Evolutionary conservation across 2,888 invertebrate species (phyloP), one percentile per base, ranked within the genome.

Genomic region (Lithodes maja): DNA sequence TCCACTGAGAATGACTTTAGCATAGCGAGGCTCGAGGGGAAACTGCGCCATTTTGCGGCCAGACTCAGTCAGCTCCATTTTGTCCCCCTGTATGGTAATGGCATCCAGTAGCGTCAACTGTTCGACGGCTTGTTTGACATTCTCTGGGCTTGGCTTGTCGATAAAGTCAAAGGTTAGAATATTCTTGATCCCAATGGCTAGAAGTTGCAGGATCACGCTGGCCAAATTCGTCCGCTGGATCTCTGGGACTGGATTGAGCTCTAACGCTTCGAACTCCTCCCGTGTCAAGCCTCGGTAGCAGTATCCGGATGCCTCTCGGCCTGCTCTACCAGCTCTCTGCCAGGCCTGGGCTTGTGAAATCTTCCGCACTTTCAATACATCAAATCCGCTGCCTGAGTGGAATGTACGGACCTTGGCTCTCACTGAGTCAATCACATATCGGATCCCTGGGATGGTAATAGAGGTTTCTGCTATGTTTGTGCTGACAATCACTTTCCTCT

Each of bases 311-410:
- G n/a, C n/a, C n/a, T n/a, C n/a, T n/a, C n/a, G n/a, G n/a, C n/a
- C n/a, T n/a, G n/a, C n/a, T n/a, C n/a, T n/a, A n/a, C n/a, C n/a
- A n/a, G n/a, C n/a, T 92, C 99, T 95, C 94, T 99, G 99, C 96
- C 97, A 97, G 15, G 97, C 97, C 94, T 99, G 98, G 61, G 98
- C 98, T 94, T 97, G 97, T 49, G 99, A 97, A 92, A 98, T 96
- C 92, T 95, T 95, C 91, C 96, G 96, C 68, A 98, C 96, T 93
- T 96, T 96, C 89, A 99, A 94, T 53, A 97, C 94, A 94, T 98
- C 98, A 92, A 98, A 95, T 2, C 98, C 97, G 50, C 97, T 97
- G 50, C 95, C 94, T 0, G 97, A 95, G 93, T 97, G 97, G 94
- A 96, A 97, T 5, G 96, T 95, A 93, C 97, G 96, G 92, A 96